Base-by-base conservation (phyloP, 2,113 vertebrate species). In the Vimba vimba region DNA sequence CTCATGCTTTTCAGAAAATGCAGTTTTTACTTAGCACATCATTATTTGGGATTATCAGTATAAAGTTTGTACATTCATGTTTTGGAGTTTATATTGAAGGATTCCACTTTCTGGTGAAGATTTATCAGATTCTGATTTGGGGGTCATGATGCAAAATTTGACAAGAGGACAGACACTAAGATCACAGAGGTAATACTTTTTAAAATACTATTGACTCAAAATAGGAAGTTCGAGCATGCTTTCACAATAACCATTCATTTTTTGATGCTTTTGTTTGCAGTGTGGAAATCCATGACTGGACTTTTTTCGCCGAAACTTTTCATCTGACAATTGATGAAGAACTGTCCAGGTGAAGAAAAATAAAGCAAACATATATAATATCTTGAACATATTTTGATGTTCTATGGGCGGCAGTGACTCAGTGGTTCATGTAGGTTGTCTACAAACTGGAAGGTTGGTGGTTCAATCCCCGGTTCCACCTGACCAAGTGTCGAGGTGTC, bases 291-390 rank as follows among this genome's bases (percentile, higher is more conserved):
- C 5, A 6, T 27, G 1, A 27, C 1, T 27, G 1, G 27, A 17
- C 0, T 15, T 47, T 0, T 13, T 50, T 12, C 3, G 0, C 13
- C 3, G 0, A 0, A 50, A 1, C 0, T 4, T 19, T 55, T 2
- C 0, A 9, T 19, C n/a, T 17, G 30, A 8, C 15, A 36, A 17
- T 68, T 6, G 25, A n/a, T 17, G 13, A 68, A 19, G 66, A 68
- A 36, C 13, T 33, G 2, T 68, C 30, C 66, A 36, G 66, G 66
- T 68, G 66, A 68, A 66, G 4, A 6, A 12, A 30, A 64, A 27
- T 50, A 50, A 50, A 50, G 47, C 47, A 50, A 50, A 50, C 47
- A 50, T 13, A 1, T 39, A 50, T 50, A 13, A 50, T 0, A 50
- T 50, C 1, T 50, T 50, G 12, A 50, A 50, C 12, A 50, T 1